Evolutionary conservation across 1,140 invertebrate genomes (phyloP), one percentile per base, ranked within the genome.

Genomic region (Formica exsecta): DNA sequence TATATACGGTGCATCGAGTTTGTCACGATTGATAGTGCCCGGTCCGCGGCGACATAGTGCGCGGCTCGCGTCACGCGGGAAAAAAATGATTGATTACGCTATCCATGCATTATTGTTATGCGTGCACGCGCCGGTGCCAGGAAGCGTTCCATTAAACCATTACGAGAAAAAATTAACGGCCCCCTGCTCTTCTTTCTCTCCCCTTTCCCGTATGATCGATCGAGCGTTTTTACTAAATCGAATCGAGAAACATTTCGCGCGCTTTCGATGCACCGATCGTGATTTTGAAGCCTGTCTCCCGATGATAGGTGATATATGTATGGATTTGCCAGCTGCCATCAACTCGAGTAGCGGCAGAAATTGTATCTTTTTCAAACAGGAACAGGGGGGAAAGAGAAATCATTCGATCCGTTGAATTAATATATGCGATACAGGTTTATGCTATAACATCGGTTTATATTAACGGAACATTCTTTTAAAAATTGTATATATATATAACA

Each of bases 51-150:
- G 87, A 87, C 80, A 90, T 59, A 88, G 85, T 77, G 16, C 44
- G 44, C 44, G 44, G 48, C 5, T 51, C 74, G 68, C 68, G 89
- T 85, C 89, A 87, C 88, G 80, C 48, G 48, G 66, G 64, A 75
- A 90, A 90, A 48, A 90, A 90, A 90, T 90, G 88, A 90, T 90
- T 90, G 89, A 90, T 90, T 77, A 76, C 88, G 32, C 68, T 86
- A 86, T 77, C 61, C 89, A 80, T 87, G 74, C 75, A 87, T 89
- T 90, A 90, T 89, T 90, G 89, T 90, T 90, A 80, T 61, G 36
- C 25, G 38, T 54, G 38, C 86, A 66, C 74, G 62, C 38, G 54
- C 57, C 71, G 73, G 76, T 73, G 71, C 70, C 84, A 77, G 84
- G 71, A 77, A 83, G 77, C 87, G 77, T 89, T 86, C 87, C 87